Evolutionary conservation across 35 echinoderm and acorn worm species (phyloP).

Genomic region (Strongylocentrotus purpuratus): DNA sequence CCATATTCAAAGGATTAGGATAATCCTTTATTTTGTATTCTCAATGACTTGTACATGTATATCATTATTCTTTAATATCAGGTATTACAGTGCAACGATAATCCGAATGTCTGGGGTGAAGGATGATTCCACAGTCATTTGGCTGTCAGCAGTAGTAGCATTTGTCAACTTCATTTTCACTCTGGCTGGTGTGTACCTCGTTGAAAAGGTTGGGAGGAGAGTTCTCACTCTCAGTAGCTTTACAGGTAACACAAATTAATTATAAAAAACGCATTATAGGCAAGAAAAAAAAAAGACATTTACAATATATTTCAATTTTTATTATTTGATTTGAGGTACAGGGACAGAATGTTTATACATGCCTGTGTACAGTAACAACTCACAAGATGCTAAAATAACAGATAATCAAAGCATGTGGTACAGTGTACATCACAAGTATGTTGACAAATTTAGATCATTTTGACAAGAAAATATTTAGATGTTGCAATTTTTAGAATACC

Average conservation of each 20-base stretch:
- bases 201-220: slow-evolving; percentile 87
- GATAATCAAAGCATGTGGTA: too few species aligned
- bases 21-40: background rate
- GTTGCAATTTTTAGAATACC: too few species aligned
- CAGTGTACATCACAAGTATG: too few species aligned
- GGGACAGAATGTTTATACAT: too few species aligned
- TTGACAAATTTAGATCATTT: too few species aligned
- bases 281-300: too few species aligned
- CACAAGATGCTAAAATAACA: too few species aligned
- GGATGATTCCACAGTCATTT: slow-evolving; percentile 70
- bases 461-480: too few species aligned
- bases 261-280: background rate
- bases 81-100: slow-evolving; percentile 98
- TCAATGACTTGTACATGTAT: slow-evolving; percentile 11
- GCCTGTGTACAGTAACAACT: too few species aligned
- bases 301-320: too few species aligned
- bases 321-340: too few species aligned
- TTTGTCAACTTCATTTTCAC: slow-evolving; percentile 89
- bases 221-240: slow-evolving; percentile 79
- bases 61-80: slow-evolving; percentile 26
- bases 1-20: too few species aligned
- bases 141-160: slow-evolving; percentile 83
- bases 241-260: slow-evolving; percentile 50
- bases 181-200: slow-evolving; percentile 74
- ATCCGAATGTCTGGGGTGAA: slow-evolving; percentile 91